Evolutionary conservation across 1,140 invertebrate species (phyloP).

Genomic region (Homalodisca vitripennis): DNA sequence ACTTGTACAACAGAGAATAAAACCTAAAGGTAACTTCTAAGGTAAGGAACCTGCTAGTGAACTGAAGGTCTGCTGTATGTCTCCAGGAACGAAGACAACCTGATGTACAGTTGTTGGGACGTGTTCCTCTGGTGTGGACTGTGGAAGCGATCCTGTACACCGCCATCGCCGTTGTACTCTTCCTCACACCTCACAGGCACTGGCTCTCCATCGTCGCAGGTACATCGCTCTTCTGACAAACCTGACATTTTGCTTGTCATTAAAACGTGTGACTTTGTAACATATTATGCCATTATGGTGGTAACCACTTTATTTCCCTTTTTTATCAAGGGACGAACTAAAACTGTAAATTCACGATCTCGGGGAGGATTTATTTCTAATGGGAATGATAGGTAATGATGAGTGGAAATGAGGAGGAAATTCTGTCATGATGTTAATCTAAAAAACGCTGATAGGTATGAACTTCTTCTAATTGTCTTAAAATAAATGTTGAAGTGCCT

Average conservation of each 20-base stretch:
- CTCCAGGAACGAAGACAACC: slow-evolving; percentile 50
- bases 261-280: background rate
- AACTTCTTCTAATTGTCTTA: too few species aligned
- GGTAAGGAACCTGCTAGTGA: too few species aligned
- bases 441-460: too few species aligned
- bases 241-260: background rate
- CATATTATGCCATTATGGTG: background rate
- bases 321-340: background rate
- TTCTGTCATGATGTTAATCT: too few species aligned
- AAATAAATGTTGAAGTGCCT: too few species aligned
- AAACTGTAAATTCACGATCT: background rate
- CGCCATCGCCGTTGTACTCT: slow-evolving; percentile 50
- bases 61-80: too few species aligned
- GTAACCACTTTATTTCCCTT: background rate
- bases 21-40: too few species aligned
- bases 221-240: slow-evolving; percentile 38
- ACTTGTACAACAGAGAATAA: too few species aligned
- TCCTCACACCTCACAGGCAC: slow-evolving; percentile 52
- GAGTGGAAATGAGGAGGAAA: background rate
- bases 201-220: slow-evolving; percentile 52
- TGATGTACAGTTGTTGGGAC: slow-evolving; percentile 50
- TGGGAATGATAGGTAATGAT: background rate
- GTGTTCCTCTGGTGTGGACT: slow-evolving; percentile 49
- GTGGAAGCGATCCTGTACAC: slow-evolving; percentile 55
- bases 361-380: background rate